Percentiles rank a stretch among this genome's conserved stretches.
phyloP scores from a whole-genome alignment of 2,113 vertebrate genomes.

The Hyaena hyaena region DNA sequence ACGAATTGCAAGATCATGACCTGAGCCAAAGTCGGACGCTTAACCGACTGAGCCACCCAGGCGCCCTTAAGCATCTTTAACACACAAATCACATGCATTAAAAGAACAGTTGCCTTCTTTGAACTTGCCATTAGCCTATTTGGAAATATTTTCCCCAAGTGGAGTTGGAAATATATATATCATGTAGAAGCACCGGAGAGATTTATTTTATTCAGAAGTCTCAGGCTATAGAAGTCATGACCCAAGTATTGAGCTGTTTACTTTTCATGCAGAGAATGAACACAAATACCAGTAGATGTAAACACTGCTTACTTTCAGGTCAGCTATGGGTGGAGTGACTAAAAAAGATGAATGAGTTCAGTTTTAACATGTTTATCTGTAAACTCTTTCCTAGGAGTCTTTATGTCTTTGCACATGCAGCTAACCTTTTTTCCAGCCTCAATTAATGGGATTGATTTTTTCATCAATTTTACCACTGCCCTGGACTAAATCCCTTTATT shows the following conservation, averaged over 20 bases:
- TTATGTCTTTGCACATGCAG: background rate
- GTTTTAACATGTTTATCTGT: background rate
- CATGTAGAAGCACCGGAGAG: background rate
- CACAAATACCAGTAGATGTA: background rate
- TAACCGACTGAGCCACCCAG: too few relatives aligned
- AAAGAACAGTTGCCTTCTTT: background rate
- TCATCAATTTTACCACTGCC: background rate
- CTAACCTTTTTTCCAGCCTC: background rate
- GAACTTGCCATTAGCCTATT: background rate
- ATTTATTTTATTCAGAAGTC: background rate
- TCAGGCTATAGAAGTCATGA: background rate
- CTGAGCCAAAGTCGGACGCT: too few relatives aligned
- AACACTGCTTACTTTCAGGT: background rate
- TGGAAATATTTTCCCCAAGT: background rate
- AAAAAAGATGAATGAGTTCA: background rate
- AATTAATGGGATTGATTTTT: background rate
- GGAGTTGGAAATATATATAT: background rate
- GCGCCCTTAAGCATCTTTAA: background rate
- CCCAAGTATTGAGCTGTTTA: background rate
- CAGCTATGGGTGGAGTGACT: background rate
- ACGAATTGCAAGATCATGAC: too few relatives aligned
- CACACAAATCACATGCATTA: accelerated
- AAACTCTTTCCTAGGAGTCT: background rate
- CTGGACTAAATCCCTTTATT: background rate
- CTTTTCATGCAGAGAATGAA: background rate